These are phyloP conservation scores for Pogoniulus pusillus DNA, from an alignment of 2,797 vertebrate species.

Conservation along the genomic window DNA sequence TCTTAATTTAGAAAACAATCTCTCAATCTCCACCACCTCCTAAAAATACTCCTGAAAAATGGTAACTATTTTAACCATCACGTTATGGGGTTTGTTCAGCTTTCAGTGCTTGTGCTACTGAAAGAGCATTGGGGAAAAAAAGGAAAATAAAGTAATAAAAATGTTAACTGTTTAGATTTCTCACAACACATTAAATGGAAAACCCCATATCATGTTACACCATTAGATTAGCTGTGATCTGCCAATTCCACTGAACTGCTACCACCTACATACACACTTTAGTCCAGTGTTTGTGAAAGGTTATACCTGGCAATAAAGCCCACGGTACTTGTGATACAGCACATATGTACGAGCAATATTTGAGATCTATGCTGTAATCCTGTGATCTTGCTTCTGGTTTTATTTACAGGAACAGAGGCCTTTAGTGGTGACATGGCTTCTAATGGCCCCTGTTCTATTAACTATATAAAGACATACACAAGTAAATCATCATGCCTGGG, in stretches of 20 bases:
- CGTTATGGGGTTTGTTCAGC: not conserved
- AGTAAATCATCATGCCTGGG: not conserved
- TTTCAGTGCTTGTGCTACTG: constrained; percentile 5
- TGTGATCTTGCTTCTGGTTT: not conserved
- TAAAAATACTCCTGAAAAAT: constrained; percentile 29
- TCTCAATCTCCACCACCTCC: constrained; percentile 9
- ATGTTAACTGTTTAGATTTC: constrained; percentile 27
- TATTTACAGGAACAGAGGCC: not conserved
- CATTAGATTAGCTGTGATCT: constrained; percentile 18
- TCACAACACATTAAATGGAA: constrained; percentile 9
- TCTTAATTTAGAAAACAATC: constrained; percentile 45
- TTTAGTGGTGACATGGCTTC: not conserved
- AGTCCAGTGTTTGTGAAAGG: constrained; percentile 10
- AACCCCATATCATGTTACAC: not conserved
- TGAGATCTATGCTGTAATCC: not conserved
- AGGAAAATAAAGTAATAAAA: constrained; percentile 30
- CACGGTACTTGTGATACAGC: not conserved
- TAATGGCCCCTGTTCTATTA: not conserved
- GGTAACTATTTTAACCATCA: constrained; percentile 14
- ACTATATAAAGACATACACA: not conserved
- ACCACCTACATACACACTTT: not conserved
- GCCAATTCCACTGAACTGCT: not conserved
- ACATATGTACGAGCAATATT: not conserved
- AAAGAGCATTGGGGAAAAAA: not conserved
- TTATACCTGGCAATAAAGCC: constrained; percentile 11